Percentiles rank a stretch among this genome's conserved stretches.
These are phyloP conservation scores for Ostrea denselamellosa DNA, from an alignment of 1,140 invertebrate species.

Conservation along the genomic window DNA sequence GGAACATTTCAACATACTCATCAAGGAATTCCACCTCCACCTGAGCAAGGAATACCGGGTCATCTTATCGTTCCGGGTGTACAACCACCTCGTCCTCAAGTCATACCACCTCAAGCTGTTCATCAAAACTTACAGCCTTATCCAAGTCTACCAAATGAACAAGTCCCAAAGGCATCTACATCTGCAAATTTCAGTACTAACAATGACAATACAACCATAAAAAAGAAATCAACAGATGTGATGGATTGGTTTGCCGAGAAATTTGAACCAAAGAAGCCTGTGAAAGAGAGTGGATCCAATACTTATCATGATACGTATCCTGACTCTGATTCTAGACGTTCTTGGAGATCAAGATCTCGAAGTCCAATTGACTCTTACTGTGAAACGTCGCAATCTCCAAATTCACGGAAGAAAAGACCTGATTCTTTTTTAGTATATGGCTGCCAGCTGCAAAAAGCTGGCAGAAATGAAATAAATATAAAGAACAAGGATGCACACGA, in stretches of 20 bases:
- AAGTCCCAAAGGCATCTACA: neutral
- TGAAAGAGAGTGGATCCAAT: slow-evolving; percentile 12
- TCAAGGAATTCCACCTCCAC: neutral
- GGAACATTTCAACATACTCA: slow-evolving; percentile 3
- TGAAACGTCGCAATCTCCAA: neutral
- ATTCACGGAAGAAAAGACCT: neutral
- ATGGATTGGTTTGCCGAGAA: slow-evolving; percentile 54
- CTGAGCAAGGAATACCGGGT: neutral
- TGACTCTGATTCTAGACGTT: neutral
- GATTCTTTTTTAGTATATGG: slow-evolving; percentile 36
- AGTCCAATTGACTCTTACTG: slow-evolving; percentile 1
- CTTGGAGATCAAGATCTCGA: neutral
- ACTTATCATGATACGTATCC: neutral
- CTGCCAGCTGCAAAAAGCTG: slow-evolving; percentile 15
- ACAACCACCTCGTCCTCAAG: neutral
- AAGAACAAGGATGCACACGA: neutral
- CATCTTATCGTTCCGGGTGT: neutral
- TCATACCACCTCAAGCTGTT: neutral
- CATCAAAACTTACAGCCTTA: neutral
- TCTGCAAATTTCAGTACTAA: neutral
- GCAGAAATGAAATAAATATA: slow-evolving; percentile 7
- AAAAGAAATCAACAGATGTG: slow-evolving; percentile 42
- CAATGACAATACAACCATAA: neutral
- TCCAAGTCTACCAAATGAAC: neutral
- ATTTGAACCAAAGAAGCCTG: slow-evolving; percentile 43